A percentile compares a stretch with the other conserved stretches of the same genome.
Conservation (phyloP, 2,888 invertebrate species). For the Hirtodrosophila trivittata region DNA sequence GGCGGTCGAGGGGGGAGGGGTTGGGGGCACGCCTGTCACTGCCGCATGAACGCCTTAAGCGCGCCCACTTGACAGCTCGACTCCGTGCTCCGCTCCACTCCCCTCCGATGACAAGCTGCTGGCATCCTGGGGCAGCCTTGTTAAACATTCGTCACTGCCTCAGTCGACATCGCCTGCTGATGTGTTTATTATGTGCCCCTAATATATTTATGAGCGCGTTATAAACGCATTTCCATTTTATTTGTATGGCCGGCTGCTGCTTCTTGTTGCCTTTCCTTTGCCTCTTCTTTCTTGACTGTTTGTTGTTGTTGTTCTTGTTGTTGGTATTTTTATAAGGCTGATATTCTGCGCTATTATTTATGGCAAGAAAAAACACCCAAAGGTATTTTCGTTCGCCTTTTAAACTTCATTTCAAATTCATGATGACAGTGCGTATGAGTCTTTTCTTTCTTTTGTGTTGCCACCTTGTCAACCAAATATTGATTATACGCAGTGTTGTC, state of each 20-base stretch:
- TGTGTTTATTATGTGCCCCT: conserved; percentile 78
- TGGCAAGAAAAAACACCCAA: conserved; percentile 58
- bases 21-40: conserved; percentile 47
- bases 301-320: conserved; percentile 18
- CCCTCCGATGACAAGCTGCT: no score
- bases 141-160: conserved; percentile 66
- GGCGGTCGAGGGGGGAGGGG: conserved; percentile 2
- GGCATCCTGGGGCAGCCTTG: conserved; percentile 37
- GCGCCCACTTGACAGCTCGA: conserved; percentile 65
- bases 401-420: conserved; percentile 73
- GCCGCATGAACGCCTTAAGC: conserved; percentile 62
- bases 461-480: conserved; percentile 29
- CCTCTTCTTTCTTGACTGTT: background rate
- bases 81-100: conserved; percentile 20
- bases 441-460: conserved; percentile 9
- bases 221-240: conserved; percentile 79
- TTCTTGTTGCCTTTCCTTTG: background rate
- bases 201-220: conserved; percentile 79
- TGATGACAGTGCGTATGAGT: conserved; percentile 54
- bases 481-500: conserved; percentile 49
- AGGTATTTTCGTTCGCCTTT: conserved; percentile 58
- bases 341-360: conserved; percentile 60
- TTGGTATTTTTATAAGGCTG: conserved; percentile 33
- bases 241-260: conserved; percentile 53
- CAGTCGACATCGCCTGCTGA: conserved; percentile 63